Evolutionary conservation across 2,797 vertebrate species (phyloP), one percentile per base, ranked within the genome.

Genomic region (Periophthalmus magnuspinnatus): DNA sequence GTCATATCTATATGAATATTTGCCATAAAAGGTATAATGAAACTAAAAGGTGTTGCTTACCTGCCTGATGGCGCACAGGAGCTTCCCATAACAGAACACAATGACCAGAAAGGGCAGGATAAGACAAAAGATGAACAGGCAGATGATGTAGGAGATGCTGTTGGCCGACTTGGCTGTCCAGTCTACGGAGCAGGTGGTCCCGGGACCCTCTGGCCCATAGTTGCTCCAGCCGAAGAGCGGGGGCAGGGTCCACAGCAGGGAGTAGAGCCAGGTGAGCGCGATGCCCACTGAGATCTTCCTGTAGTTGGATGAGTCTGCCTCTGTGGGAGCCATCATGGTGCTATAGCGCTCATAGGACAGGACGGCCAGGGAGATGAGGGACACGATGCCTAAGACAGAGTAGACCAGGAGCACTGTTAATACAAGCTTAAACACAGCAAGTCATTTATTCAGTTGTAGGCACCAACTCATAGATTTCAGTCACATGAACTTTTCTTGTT

Each of bases 151-250:
- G 41, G 93, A 95, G 0, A 92, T 38, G 38, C 90, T 95, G 66
- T 92, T 93, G 3, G 88, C 68, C 0, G 93, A 93, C 76, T 85
- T 93, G 75, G 88, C 86, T 7, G 83, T 92, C 95, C 95, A 96
- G 88, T 95, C 92, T 0, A 95, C 91, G 0, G 95, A 96, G 84
- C 95, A 95, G 9, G 91, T 96, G 76, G 94, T 94, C 14, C 95
- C 95, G 1, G 94, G 88, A 11, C 94, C 95, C 79, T 96, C 94
- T 0, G 90, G 94, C 34, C 93, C 92, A 0, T 95, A 95, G 48
- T 86, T 90, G 81, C 94, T 96, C 95, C 95, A 96, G 60, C 95
- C 94, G 1, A 95, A 90, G 28, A 95, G 93, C 0, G 92, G 94
- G 0, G 94, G 94, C 32, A 86, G 5, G 5, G 92, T 94, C 95